Conservation (phyloP, 2,113 vertebrate genomes). For the Laticauda colubrina region DNA sequence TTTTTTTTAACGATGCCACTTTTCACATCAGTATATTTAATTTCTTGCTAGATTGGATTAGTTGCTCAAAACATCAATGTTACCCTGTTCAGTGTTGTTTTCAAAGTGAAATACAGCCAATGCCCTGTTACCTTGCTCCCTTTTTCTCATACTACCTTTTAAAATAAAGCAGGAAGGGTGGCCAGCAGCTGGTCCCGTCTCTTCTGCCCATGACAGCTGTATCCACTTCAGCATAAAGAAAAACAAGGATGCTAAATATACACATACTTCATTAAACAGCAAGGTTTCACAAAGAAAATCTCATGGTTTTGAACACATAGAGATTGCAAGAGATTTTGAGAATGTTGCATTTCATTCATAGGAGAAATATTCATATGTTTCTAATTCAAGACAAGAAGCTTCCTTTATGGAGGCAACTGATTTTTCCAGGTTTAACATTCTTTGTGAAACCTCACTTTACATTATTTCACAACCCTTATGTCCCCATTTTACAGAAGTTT, state of each 20-base stretch:
- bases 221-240: slow-evolving; percentile 99
- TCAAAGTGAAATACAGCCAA: slow-evolving; percentile 70
- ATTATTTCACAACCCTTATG: slow-evolving; percentile 72
- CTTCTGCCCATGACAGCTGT: slow-evolving; percentile 95
- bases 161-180: slow-evolving; percentile 96
- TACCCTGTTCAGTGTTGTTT: slow-evolving; percentile 30
- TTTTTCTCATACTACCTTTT: slow-evolving; percentile 97
- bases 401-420: slow-evolving; percentile 18
- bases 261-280: slow-evolving; percentile 82
- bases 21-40: slow-evolving; percentile 27
- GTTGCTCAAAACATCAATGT: slow-evolving; percentile 63
- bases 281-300: slow-evolving; percentile 91
- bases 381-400: slow-evolving; percentile 41
- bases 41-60: slow-evolving; percentile 64
- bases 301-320: not conserved
- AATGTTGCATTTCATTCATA: slow-evolving; percentile 28
- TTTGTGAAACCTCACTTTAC: slow-evolving; percentile 96
- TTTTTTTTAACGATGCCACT: slow-evolving; percentile 17
- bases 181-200: slow-evolving; percentile 95
- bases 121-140: slow-evolving; percentile 79
- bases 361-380: slow-evolving; percentile 36
- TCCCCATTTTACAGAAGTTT: slow-evolving; percentile 71
- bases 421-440: slow-evolving; percentile 57
- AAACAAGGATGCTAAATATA: slow-evolving; percentile 98
- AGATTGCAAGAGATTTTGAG: slow-evolving; percentile 31